Conservation (phyloP, 2,888 invertebrate species). For the Polylopha cassiicola region DNA sequence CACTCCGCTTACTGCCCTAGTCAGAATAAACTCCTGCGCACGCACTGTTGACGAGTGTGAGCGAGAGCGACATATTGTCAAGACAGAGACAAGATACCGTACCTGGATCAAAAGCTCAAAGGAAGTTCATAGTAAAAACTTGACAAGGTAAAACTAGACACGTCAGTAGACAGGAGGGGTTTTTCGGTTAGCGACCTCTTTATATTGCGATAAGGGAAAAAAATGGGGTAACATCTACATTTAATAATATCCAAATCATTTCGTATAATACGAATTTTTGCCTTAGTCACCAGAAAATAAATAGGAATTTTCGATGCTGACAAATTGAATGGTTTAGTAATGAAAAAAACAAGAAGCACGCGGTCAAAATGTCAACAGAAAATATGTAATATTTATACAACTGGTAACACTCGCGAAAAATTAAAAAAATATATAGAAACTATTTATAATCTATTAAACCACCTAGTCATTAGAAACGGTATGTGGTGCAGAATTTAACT, state of each 20-base stretch:
- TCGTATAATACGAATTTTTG: no score
- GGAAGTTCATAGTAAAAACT: conserved; percentile 24
- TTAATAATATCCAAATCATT: no score
- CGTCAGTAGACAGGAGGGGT: conserved; percentile 33
- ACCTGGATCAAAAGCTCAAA: conserved; percentile 66
- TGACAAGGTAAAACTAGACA: conserved; percentile 49
- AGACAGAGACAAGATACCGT: conserved; percentile 44
- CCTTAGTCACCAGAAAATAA: no score
- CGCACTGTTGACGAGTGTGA: conserved; percentile 49
- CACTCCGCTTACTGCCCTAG: conserved; percentile 68
- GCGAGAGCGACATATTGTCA: conserved; percentile 37
- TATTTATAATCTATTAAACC: no score
- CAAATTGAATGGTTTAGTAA: conserved; percentile 32
- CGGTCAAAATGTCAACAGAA: conserved; percentile 12
- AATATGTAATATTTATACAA: conserved; percentile 25
- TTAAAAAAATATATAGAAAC: not conserved
- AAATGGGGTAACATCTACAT: not conserved
- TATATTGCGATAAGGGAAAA: conserved; percentile 12
- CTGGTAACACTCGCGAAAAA: no score
- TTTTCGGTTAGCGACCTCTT: conserved; percentile 19
- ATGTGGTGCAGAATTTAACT: no score
- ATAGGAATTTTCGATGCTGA: conserved; percentile 41
- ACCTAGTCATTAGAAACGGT: no score
- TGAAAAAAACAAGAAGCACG: conserved; percentile 20
- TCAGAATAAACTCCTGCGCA: conserved; percentile 67